Evolutionary conservation across 2,113 vertebrate species (phyloP), one percentile per base, ranked within the genome.

Genomic region (Gobius niger): DNA sequence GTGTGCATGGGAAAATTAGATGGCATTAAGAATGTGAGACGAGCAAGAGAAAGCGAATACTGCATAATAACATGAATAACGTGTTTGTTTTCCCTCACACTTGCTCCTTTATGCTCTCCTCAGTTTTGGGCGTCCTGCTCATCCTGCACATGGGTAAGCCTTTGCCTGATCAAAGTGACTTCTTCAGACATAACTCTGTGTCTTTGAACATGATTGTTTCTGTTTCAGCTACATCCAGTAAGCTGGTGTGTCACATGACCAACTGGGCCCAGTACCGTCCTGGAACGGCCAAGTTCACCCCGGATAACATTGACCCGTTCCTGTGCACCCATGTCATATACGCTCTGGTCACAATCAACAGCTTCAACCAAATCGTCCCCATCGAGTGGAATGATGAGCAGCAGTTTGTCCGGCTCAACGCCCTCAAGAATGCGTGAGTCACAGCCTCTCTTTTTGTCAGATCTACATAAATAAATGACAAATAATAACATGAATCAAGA

Each of bases 191-290:
- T 18, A 63, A 46, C n/a, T 19, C 47, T 63, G 6, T 16, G 0
- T 16, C 24, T 34, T 34, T 2, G 3, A 4, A 34, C 24, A 34
- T 34, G 3, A 34, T 34, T 15, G 11, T 6, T 42, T 8, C 46
- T 13, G 69, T 50, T n/a, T 75, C 78, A 93, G 92, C 65, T 61
- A 52, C 86, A n/a, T 83, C 91, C 72, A 86, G 12, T 34, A 94
- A 88, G 44, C 81, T 94, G 78, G 89, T 92, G 54, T 95, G 93
- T 42, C 93, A 94, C 78, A 86, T 94, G 68, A 93, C 90, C 73
- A 94, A 92, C 79, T 94, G 93, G 93, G 89, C 89, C 68, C 93
- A 94, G 84, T 93, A 94, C 74, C 86, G 93, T 19, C 83, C 86
- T 1, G 61, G 64, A 14, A 9, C 0, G 19, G 92, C 57, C 9